These are phyloP conservation scores for Clarias magur DNA, from an alignment of 2,113 vertebrate genomes.

Conservation along the genomic window DNA sequence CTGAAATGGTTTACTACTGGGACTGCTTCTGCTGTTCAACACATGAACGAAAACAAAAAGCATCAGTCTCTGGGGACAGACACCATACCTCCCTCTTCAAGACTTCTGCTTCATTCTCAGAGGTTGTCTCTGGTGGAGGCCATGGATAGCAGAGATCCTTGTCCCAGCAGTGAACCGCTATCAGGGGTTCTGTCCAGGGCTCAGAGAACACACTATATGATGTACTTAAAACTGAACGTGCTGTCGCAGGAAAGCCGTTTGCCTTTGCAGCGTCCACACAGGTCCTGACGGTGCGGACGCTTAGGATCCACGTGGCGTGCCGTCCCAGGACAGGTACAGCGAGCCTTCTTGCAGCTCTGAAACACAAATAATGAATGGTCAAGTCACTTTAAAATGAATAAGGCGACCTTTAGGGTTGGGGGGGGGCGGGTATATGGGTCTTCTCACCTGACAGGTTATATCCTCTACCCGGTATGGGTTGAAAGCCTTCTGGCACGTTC, in stretches of 20 bases:
- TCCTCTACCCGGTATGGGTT: conserved; percentile 96
- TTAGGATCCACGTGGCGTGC: conserved; percentile 93
- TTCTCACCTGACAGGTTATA: conserved; percentile 90
- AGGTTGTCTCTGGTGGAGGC: not conserved
- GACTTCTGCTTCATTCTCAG: not conserved
- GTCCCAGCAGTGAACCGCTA: conserved; percentile 20
- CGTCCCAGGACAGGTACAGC: conserved; percentile 85
- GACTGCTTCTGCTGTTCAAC: conserved; percentile 37
- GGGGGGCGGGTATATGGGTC: too few relatives aligned
- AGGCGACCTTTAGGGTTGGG: too few relatives aligned
- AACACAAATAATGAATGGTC: not conserved
- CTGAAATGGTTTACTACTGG: conserved; percentile 56
- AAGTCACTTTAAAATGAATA: not conserved
- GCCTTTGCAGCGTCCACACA: conserved; percentile 95
- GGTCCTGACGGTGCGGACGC: conserved; percentile 91
- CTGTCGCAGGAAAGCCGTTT: conserved; percentile 95
- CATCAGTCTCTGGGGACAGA: conserved; percentile 44
- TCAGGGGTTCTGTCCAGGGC: not conserved
- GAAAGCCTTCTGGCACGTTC: conserved; percentile 91
- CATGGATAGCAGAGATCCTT: not conserved
- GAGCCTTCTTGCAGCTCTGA: conserved; percentile 89
- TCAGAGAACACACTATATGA: conserved; percentile 74
- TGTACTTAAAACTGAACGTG: conserved; percentile 98
- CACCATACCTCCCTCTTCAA: conserved; percentile 22
- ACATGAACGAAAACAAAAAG: conserved; percentile 58